Conservation (phyloP, 2,888 invertebrate species). For the Electrophaes corylata region DNA sequence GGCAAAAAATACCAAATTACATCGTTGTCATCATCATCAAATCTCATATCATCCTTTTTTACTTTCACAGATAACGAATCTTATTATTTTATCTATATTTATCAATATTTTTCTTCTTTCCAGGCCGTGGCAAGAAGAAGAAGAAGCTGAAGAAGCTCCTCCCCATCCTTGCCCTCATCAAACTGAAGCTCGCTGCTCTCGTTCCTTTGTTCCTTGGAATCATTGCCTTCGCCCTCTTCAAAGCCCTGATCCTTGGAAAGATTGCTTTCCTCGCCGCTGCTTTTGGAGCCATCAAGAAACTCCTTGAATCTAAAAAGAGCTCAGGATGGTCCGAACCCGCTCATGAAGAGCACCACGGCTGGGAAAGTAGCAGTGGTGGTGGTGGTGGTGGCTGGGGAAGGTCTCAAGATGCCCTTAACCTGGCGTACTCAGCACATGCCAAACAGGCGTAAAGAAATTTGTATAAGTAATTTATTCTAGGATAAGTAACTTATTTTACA, state of each 20-base stretch:
- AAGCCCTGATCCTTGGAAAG: conserved; percentile 93
- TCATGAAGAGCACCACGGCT: conserved; percentile 83
- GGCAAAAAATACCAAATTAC: too few relatives aligned
- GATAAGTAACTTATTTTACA: conserved; percentile 47
- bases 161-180: conserved; percentile 90
- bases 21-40: too few relatives aligned
- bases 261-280: conserved; percentile 91
- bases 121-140: conserved; percentile 91
- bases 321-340: conserved; percentile 89
- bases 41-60: neutral
- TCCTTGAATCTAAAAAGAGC: conserved; percentile 88
- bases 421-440: conserved; percentile 88
- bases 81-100: neutral
- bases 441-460: conserved; percentile 65
- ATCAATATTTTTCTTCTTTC: conserved; percentile 25
- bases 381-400: conserved; percentile 85
- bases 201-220: conserved; percentile 89
- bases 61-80: neutral
- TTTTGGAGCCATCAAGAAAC: conserved; percentile 87
- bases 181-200: conserved; percentile 90
- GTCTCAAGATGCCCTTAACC: conserved; percentile 85
- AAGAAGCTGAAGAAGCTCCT: conserved; percentile 91
- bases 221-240: conserved; percentile 92
- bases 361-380: conserved; percentile 72
- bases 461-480: conserved; percentile 57